Evolutionary conservation across 2,797 vertebrate genomes (phyloP).

Genomic region (Geotria australis): DNA sequence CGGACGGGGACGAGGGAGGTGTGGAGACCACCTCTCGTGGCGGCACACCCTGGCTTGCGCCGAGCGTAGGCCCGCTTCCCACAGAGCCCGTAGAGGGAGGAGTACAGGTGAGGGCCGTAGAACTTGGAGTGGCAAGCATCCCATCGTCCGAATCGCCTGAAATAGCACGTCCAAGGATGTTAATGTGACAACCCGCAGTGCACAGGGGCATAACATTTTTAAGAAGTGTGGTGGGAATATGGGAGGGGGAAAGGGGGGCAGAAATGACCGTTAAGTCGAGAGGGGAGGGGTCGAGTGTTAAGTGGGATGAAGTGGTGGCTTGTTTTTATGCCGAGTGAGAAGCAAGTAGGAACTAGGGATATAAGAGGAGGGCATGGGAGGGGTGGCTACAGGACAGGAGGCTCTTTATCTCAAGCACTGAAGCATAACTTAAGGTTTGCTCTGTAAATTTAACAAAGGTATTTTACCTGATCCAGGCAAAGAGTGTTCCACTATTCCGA

Average conservation of each 20-base stretch:
- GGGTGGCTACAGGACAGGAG: too few species aligned
- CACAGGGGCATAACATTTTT: too few species aligned
- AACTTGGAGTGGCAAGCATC: slow-evolving; percentile 21
- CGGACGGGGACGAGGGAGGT: slow-evolving; percentile 72
- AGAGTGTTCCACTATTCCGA: slow-evolving; percentile 71
- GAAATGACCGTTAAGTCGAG: too few species aligned
- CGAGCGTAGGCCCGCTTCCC: background rate
- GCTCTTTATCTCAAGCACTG: too few species aligned
- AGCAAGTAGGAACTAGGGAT: too few species aligned
- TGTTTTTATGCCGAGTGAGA: too few species aligned
- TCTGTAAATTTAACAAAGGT: background rate
- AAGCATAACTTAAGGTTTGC: too few species aligned
- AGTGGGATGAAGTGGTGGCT: too few species aligned
- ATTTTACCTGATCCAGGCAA: slow-evolving; percentile 43
- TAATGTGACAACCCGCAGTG: background rate
- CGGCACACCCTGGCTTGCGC: background rate
- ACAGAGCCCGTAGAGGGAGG: background rate
- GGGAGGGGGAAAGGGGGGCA: too few species aligned
- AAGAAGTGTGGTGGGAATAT: too few species aligned
- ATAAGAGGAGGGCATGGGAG: too few species aligned
- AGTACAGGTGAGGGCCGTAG: slow-evolving; percentile 20
- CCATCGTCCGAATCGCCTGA: slow-evolving; percentile 58
- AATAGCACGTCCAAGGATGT: slow-evolving; percentile 3
- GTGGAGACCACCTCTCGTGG: slow-evolving; percentile 72
- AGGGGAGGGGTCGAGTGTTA: too few species aligned